Conservation (phyloP, 2,888 invertebrate species). For the Sisyra terminalis region DNA sequence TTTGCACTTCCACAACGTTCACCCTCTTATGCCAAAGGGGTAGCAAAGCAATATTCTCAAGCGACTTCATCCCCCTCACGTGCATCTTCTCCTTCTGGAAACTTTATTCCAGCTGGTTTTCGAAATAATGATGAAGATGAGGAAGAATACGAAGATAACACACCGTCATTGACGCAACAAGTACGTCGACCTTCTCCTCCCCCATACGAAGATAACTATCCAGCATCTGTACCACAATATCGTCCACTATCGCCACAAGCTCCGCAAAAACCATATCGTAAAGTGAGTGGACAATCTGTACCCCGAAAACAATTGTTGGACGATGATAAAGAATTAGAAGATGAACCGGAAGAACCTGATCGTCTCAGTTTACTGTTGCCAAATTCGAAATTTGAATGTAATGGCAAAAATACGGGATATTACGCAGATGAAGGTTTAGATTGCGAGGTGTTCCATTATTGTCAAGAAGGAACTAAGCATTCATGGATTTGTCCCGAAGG, state of each 20-base stretch:
- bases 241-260: slow-evolving; percentile 8
- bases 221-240: slow-evolving; percentile 15
- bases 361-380: slow-evolving; percentile 60
- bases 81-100: too few species aligned
- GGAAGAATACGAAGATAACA: slow-evolving; percentile 6
- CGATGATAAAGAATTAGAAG: slow-evolving; percentile 39
- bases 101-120: too few species aligned
- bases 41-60: too few species aligned
- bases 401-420: slow-evolving; percentile 68
- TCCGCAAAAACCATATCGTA: slow-evolving; percentile 15
- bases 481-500: slow-evolving; percentile 90
- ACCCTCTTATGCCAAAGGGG: too few species aligned
- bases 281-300: slow-evolving; percentile 8
- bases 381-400: slow-evolving; percentile 72
- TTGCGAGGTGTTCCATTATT: slow-evolving; percentile 89
- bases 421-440: slow-evolving; percentile 78
- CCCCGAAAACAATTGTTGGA: slow-evolving; percentile 14
- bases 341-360: slow-evolving; percentile 75
- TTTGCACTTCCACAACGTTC: too few species aligned
- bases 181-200: slow-evolving; percentile 13
- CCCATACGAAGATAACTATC: slow-evolving; percentile 14
- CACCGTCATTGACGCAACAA: slow-evolving; percentile 13
- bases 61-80: too few species aligned
- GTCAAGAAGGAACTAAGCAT: slow-evolving; percentile 76
- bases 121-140: too few species aligned